Conservation (phyloP, 2,888 invertebrate species). For the Mimumesa dahlbomi region DNA sequence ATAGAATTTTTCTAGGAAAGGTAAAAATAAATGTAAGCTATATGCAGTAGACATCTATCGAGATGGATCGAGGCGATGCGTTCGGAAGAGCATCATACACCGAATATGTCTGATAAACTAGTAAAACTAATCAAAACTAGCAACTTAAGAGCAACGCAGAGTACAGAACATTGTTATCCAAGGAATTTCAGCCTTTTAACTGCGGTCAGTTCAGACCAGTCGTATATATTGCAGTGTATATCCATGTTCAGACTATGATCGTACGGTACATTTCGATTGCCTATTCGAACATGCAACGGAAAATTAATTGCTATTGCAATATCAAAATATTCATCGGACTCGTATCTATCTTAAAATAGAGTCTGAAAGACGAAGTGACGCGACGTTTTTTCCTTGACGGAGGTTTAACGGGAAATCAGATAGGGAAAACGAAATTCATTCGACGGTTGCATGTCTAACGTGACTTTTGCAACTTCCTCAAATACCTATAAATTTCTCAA, state of each 20-base stretch:
- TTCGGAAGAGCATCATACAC: no score
- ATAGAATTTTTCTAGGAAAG: no score
- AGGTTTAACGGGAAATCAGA: neutral
- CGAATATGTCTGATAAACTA: no score
- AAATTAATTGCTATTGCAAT: neutral
- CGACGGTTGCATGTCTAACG: constrained; percentile 25
- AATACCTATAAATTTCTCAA: constrained; percentile 39
- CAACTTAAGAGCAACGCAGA: no score
- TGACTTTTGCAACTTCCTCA: constrained; percentile 45
- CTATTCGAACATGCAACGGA: neutral
- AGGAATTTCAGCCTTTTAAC: constrained; percentile 8
- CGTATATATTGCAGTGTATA: no score
- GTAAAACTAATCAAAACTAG: no score
- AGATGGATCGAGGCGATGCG: no score
- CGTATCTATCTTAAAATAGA: neutral
- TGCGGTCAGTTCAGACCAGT: constrained; percentile 2
- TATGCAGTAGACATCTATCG: no score
- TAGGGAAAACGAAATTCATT: constrained; percentile 5
- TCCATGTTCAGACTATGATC: no score
- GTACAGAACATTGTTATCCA: constrained; percentile 7
- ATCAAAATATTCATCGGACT: neutral
- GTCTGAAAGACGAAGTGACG: neutral
- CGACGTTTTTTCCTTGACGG: neutral
- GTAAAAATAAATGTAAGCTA: no score
- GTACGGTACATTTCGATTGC: constrained; percentile 1